phyloP scores from a whole-genome alignment of 2,888 invertebrate species.

The Microplitis deprimator region DNA sequence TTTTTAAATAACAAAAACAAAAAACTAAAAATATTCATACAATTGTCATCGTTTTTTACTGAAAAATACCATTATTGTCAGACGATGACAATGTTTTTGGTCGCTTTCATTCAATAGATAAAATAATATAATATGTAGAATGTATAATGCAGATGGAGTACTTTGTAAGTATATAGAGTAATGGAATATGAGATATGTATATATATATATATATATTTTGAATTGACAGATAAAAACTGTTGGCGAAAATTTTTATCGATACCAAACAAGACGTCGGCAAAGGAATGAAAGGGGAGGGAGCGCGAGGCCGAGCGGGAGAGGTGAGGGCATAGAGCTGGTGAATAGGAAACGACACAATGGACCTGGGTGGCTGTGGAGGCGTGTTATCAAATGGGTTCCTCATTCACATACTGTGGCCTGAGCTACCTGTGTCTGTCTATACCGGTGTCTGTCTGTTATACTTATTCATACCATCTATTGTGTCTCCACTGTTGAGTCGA shows the following conservation, averaged over 20 bases:
- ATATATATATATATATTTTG: slow-evolving; percentile 24
- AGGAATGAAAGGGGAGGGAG: slow-evolving; percentile 41
- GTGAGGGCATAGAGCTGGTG: slow-evolving; percentile 67
- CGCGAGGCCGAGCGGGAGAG: slow-evolving; percentile 39
- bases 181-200: not conserved
- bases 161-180: no score
- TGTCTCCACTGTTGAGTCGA: slow-evolving; percentile 66
- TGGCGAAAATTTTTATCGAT: slow-evolving; percentile 52
- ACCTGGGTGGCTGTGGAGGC: slow-evolving; percentile 70
- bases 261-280: slow-evolving; percentile 49
- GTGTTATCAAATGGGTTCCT: slow-evolving; percentile 72
- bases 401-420: slow-evolving; percentile 71
- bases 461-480: slow-evolving; percentile 71
- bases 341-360: slow-evolving; percentile 72
- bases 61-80: not conserved
- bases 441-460: slow-evolving; percentile 71
- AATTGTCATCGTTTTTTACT: not conserved
- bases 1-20: not conserved
- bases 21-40: not conserved
- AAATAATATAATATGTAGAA: slow-evolving; percentile 8
- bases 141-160: slow-evolving; percentile 21
- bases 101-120: no score
- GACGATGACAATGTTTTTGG: not conserved
- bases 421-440: slow-evolving; percentile 70
- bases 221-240: not conserved